These are phyloP conservation scores for Brotula barbata DNA, from an alignment of 2,797 vertebrate genomes.

Conservation along the genomic window DNA sequence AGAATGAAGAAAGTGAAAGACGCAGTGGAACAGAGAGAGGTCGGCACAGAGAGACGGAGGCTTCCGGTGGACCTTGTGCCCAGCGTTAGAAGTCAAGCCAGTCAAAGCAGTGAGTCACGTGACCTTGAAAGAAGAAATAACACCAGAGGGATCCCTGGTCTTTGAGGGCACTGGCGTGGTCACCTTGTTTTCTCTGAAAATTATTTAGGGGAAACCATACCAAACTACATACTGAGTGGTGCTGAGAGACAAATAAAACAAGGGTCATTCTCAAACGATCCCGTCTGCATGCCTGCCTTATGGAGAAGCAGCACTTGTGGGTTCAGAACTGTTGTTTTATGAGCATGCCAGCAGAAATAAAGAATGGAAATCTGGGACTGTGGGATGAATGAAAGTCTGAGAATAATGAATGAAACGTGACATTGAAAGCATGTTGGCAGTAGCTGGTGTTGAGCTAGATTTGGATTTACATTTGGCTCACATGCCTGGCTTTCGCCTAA, in stretches of 20 bases:
- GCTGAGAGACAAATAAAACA: slow-evolving; percentile 49
- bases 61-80: slow-evolving; percentile 49
- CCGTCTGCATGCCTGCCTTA: slow-evolving; percentile 26
- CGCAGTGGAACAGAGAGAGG: slow-evolving; percentile 30
- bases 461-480: too few relatives aligned
- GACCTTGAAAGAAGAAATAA: slow-evolving; percentile 74
- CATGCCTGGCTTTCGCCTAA: too few relatives aligned
- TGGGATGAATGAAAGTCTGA: too few relatives aligned
- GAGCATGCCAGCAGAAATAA: too few relatives aligned
- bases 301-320: slow-evolving; percentile 22
- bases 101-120: slow-evolving; percentile 75
- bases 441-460: too few relatives aligned
- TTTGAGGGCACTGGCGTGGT: slow-evolving; percentile 73
- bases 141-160: slow-evolving; percentile 71
- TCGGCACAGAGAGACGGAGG: slow-evolving; percentile 27
- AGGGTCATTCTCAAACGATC: slow-evolving; percentile 34
- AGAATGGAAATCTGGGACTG: too few relatives aligned
- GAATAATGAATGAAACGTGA: too few relatives aligned
- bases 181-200: slow-evolving; percentile 72
- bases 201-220: slow-evolving; percentile 73
- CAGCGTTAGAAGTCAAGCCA: slow-evolving; percentile 62
- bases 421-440: too few relatives aligned
- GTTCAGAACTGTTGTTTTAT: too few relatives aligned
- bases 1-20: slow-evolving; percentile 24
- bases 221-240: slow-evolving; percentile 44